Percentiles rank a stretch among this genome's conserved stretches.
Conservation (phyloP, 92 coral and sea anemone species). For the Desmophyllum pertusum region DNA sequence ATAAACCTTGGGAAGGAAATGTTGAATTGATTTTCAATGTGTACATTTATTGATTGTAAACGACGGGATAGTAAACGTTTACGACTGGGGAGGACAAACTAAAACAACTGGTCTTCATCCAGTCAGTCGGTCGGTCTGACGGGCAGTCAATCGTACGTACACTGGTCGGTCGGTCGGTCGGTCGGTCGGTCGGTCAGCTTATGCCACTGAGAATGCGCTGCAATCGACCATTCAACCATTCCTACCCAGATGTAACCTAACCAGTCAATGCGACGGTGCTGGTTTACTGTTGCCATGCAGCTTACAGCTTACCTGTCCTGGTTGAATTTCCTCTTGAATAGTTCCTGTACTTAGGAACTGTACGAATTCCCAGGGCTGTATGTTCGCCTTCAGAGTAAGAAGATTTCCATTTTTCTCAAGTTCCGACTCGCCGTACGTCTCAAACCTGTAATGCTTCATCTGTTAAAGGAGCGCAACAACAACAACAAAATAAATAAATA, state of each 20-base stretch:
- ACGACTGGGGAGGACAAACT: no score
- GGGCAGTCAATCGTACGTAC: not conserved
- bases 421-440: constrained; percentile 32
- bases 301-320: constrained; percentile 55
- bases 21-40: no score
- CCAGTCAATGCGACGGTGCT: not conserved
- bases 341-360: constrained; percentile 68
- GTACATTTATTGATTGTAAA: no score
- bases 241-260: not conserved
- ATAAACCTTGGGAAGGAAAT: constrained; percentile 42
- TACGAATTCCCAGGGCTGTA: constrained; percentile 72
- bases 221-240: not conserved
- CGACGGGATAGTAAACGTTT: no score
- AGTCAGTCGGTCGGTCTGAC: not conserved
- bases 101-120: not conserved
- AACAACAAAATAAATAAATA: not conserved
- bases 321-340: constrained; percentile 50
- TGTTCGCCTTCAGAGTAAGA: constrained; percentile 48
- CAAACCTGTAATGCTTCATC: constrained; percentile 68
- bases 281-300: not conserved
- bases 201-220: no score
- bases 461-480: not conserved
- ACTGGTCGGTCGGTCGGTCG: not conserved
- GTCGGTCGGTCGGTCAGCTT: no score
- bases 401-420: constrained; percentile 54